Base-by-base conservation (phyloP, 1,140 invertebrate species). In the Trichonephila clavata region DNA sequence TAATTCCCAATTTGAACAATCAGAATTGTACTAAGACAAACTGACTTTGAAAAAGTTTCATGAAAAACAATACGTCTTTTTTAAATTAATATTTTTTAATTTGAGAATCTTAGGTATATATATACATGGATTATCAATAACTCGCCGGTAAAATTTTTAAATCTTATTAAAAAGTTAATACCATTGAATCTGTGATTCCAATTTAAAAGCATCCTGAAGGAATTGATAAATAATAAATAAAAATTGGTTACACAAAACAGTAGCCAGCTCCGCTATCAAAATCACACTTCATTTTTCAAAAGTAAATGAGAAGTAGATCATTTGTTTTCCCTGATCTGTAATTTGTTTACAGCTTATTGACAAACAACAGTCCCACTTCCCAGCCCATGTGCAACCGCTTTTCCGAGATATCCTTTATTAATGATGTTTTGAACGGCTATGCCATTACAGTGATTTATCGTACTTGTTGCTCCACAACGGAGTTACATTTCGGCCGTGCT, bases 281-380 rank as follows among this genome's bases (percentile, higher is more conserved):
- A 77, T 32, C 18, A 13, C 32, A 13, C 32, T 83, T 83, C 81
- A 83, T 83, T 83, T 83, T 83, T 83, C 81, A 83, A 83, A 83
- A 59, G 13, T 83, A 83, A 50, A 57, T 83, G 81, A 83, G 43
- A 21, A 59, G 20, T 24, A 27, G n/a, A 83, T 59, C 81, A 59
- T 59, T 50, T 59, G 71, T 83, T 83, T 57, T 83, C 81, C 81
- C 20, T 43, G 21, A 50, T 50, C 18, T 83, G 81, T 83, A 57
- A 83, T 83, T 83, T 83, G 81, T 83, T 83, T 83, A 83, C 81
- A 83, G 43, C 24, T 59, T 83, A 59, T 57, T 83, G 81, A 83
- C 81, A 83, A 83, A 83, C 81, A 83, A 83, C 81, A 77, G 27
- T 83, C 81, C 81, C 81, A 57, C 20, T 32, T 21, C 10, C 81